These are phyloP conservation scores for Zoanthus solanderi DNA, from an alignment of 92 coral and sea anemone genomes.

Conservation along the genomic window DNA sequence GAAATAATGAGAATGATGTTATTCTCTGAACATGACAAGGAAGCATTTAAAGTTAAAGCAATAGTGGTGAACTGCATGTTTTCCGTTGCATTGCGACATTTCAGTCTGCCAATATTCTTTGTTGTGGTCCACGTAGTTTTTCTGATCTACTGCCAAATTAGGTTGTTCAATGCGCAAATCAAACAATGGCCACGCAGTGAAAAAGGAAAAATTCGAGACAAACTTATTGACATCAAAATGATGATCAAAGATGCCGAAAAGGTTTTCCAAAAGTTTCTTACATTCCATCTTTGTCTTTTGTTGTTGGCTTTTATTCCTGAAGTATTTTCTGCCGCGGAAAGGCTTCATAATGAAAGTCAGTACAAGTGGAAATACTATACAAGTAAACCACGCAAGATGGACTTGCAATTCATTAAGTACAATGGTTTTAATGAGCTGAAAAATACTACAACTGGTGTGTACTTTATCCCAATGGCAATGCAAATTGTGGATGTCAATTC, in stretches of 20 bases:
- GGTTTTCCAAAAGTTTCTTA: conserved; percentile 62
- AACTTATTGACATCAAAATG: conserved; percentile 57
- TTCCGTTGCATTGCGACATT: conserved; percentile 44
- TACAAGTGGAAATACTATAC: no score
- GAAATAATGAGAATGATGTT: conserved; percentile 47
- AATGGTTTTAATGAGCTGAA: no score
- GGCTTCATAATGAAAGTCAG: no score
- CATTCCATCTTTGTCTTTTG: conserved; percentile 56
- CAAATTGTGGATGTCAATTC: no score
- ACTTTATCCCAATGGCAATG: no score
- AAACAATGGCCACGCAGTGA: conserved; percentile 56
- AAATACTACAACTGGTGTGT: no score
- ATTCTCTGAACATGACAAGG: conserved; percentile 37
- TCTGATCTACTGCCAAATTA: conserved; percentile 63
- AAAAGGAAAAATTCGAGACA: conserved; percentile 56
- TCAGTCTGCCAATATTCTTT: conserved; percentile 64
- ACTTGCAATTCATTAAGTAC: no score
- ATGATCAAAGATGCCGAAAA: conserved; percentile 59
- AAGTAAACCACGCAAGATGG: no score
- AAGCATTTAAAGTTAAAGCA: conserved; percentile 18
- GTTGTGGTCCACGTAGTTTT: conserved; percentile 59
- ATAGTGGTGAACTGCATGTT: conserved; percentile 33
- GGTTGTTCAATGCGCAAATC: conserved; percentile 58
- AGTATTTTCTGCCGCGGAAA: no score
- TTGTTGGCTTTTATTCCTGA: not conserved